phyloP scores from a whole-genome alignment of 2,113 vertebrate genomes.

The Sakesphorus luctuosus region DNA sequence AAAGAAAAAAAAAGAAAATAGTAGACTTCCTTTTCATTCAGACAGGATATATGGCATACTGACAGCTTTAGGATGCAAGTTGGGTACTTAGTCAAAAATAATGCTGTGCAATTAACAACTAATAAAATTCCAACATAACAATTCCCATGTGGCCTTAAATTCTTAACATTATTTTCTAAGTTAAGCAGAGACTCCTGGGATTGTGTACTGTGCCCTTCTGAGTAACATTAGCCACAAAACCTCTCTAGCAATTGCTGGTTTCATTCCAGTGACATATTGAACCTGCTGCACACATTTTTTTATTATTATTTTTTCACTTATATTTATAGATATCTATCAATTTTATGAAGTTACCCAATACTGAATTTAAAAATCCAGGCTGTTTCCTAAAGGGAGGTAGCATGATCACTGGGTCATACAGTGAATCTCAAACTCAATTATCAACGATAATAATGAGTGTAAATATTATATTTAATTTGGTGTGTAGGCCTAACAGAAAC shows the following conservation, averaged over 20 bases:
- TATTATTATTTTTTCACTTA: no score
- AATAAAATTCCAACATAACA: background rate
- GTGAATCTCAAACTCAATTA: background rate
- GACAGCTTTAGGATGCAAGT: background rate
- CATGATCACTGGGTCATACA: background rate
- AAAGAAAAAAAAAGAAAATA: background rate
- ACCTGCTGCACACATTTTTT: background rate
- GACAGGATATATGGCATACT: background rate
- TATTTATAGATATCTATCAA: background rate
- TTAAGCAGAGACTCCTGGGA: background rate
- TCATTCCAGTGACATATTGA: background rate
- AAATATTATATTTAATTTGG: slow-evolving; percentile 30
- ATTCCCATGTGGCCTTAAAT: background rate
- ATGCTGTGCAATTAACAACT: background rate
- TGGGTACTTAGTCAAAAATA: background rate
- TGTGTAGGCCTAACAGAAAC: background rate
- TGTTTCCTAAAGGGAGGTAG: background rate
- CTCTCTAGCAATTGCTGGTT: background rate
- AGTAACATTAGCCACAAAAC: background rate
- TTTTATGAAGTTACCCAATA: background rate
- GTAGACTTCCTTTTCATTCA: background rate
- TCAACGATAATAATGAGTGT: background rate
- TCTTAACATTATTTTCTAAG: background rate
- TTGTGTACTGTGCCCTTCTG: background rate
- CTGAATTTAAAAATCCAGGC: background rate